These are phyloP conservation scores for Echinops telfairi DNA, from an alignment of 2,113 vertebrate genomes.

Conservation along the genomic window DNA sequence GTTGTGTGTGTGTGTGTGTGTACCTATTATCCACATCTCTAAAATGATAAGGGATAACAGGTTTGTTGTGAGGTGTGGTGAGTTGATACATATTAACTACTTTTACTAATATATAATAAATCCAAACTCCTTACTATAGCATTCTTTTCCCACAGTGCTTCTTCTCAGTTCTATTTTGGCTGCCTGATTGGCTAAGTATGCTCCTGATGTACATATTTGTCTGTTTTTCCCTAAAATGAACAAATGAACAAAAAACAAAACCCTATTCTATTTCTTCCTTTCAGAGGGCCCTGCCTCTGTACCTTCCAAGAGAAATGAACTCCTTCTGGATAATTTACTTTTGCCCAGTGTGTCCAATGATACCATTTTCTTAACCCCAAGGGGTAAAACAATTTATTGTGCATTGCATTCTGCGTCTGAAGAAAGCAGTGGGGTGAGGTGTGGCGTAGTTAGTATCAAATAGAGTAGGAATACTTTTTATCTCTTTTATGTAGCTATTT, in stretches of 20 bases:
- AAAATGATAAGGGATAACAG: constrained; percentile 26
- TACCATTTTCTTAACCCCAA: neutral
- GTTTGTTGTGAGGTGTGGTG: neutral
- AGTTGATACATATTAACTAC: neutral
- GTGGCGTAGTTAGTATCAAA: neutral
- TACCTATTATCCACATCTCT: constrained; percentile 17
- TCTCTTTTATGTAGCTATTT: constrained; percentile 6
- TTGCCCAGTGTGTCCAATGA: constrained; percentile 32
- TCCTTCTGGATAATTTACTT: constrained; percentile 32
- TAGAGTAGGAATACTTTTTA: neutral
- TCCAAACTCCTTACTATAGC: no score
- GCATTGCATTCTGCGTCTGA: constrained; percentile 3
- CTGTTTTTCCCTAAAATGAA: neutral
- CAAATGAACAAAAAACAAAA: no score
- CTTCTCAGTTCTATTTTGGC: neutral
- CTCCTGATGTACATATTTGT: neutral
- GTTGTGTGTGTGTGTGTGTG: neutral
- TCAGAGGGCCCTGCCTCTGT: neutral
- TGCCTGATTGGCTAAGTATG: neutral
- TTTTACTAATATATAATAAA: neutral
- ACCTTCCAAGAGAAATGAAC: constrained; percentile 10
- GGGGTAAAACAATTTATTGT: constrained; percentile 2
- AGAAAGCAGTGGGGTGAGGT: neutral
- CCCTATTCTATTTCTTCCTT: constrained; percentile 1
- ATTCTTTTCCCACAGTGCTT: constrained; percentile 13